Base-by-base conservation (phyloP, 2,888 invertebrate genomes). In the Lacanobia oleracea region DNA sequence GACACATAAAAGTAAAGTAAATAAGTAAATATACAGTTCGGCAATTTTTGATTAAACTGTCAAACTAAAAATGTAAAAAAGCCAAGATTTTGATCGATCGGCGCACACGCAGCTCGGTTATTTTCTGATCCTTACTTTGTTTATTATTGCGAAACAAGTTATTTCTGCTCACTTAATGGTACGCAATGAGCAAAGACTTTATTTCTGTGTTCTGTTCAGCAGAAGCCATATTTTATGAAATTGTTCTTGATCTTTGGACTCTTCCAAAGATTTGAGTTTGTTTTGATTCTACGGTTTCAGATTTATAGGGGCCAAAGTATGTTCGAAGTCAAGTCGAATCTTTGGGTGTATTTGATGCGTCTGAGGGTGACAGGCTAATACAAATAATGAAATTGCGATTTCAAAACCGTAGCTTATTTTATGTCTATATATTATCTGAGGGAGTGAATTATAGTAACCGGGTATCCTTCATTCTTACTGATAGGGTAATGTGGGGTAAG, bases 91-190 rank as follows among this genome's bases (percentile, higher is more conserved):
- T 78, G 81, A 81, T 76, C 51, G 81, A 78, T 66, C 70, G 62
- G 12, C 62, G 70, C 65, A 57, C 40, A 14, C 70, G 81, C 77
- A 54, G 43, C 50, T 21, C 61, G 16, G 23, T 54, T 56, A 54
- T 21, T 59, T 59, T 14, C 23, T 57, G 64, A 33, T 43, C 27
- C 12, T 79, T 79, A 45, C 53, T 75, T 81, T 76, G 43, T 76
- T 81, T 66, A 50, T 59, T 77, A 75, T 70, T 66, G 75, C 54
- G 62, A 76, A 81, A 81, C 65, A n/a, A 59, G 66, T 81, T 81
- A 79, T 79, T 76, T 79, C 43, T 37, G 73, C 54, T 18, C 43
- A 10, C 27, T 56, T 18, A 10, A 27, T 50, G 54, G 43, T 56
- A 23, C 33, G n/a, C n/a, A 48, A 54, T 54, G 48, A 48, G 21